A percentile compares a stretch with the other conserved stretches of the same genome.
Evolutionary conservation across 2,888 invertebrate genomes (phyloP).

Genomic region (Phaonia tiefii): DNA sequence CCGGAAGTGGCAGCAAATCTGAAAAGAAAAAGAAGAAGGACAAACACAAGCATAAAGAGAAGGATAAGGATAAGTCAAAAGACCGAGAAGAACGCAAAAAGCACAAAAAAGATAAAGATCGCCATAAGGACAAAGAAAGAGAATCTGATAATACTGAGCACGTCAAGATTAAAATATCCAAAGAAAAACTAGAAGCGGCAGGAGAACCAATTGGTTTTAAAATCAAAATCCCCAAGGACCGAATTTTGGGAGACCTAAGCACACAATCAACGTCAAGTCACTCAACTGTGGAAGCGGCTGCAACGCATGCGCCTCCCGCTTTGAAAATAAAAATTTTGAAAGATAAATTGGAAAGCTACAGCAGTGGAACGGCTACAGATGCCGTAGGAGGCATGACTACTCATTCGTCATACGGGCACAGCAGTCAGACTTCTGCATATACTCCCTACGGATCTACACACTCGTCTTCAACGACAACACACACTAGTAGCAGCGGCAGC

Average conservation of each 20-base stretch:
- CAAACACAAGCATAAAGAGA: slow-evolving; percentile 90
- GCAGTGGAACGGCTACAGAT: slow-evolving; percentile 66
- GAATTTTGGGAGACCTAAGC: slow-evolving; percentile 82
- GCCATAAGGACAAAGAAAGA: slow-evolving; percentile 79
- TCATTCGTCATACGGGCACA: slow-evolving; percentile 47
- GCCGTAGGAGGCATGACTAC: slow-evolving; percentile 17
- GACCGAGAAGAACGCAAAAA: slow-evolving; percentile 85
- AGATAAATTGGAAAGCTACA: slow-evolving; percentile 84
- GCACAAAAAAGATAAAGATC: slow-evolving; percentile 86
- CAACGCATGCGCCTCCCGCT: slow-evolving; percentile 76
- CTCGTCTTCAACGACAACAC: slow-evolving; percentile 58
- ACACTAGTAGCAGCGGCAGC: slow-evolving; percentile 49
- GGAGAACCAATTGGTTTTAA: slow-evolving; percentile 83
- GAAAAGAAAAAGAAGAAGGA: slow-evolving; percentile 87
- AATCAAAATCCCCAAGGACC: slow-evolving; percentile 90
- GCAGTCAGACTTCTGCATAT: slow-evolving; percentile 19
- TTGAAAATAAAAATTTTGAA: slow-evolving; percentile 91
- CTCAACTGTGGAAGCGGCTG: slow-evolving; percentile 35
- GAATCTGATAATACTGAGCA: slow-evolving; percentile 71
- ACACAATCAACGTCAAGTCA: slow-evolving; percentile 64
- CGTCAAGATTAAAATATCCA: slow-evolving; percentile 83
- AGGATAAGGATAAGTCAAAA: slow-evolving; percentile 88
- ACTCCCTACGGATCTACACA: slow-evolving; percentile 42
- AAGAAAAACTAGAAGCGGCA: slow-evolving; percentile 81
- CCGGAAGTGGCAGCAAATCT: slow-evolving; percentile 68